phyloP scores from a whole-genome alignment of 2,113 vertebrate genomes.

The Grantiella picta region DNA sequence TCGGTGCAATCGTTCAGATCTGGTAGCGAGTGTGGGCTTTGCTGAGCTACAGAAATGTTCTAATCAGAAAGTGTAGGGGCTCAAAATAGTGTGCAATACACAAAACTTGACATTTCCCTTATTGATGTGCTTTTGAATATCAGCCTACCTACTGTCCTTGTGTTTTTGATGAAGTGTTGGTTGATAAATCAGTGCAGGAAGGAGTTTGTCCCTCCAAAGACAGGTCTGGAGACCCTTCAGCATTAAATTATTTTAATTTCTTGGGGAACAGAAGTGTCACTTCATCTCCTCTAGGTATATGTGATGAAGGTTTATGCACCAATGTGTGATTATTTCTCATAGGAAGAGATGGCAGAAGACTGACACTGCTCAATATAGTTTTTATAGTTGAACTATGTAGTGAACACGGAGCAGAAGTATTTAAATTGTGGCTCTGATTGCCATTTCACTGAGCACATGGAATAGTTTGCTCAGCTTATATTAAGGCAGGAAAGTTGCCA shows the following conservation, averaged over 20 bases:
- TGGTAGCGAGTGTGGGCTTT: neutral
- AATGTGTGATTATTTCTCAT: neutral
- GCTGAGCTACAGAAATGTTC: neutral
- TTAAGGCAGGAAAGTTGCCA: conserved; percentile 34
- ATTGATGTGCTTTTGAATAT: neutral
- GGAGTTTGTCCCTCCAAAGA: neutral
- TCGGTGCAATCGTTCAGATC: neutral
- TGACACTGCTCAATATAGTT: neutral
- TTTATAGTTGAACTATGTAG: conserved; percentile 18
- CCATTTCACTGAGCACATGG: conserved; percentile 10
- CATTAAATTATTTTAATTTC: neutral
- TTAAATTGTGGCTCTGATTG: conserved; percentile 33
- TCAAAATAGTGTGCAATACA: neutral
- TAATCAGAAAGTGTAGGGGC: neutral
- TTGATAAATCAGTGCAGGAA: neutral
- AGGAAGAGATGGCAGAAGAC: neutral
- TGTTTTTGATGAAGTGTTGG: neutral
- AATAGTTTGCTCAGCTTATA: neutral
- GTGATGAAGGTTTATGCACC: neutral
- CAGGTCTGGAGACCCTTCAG: neutral
- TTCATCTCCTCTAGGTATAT: neutral
- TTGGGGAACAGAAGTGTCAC: neutral
- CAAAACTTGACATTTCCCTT: neutral
- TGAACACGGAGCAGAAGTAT: conserved; percentile 29
- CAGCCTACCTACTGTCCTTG: neutral